Evolutionary conservation across 2,888 invertebrate genomes (phyloP).

Genomic region (Alsophila aescularia): DNA sequence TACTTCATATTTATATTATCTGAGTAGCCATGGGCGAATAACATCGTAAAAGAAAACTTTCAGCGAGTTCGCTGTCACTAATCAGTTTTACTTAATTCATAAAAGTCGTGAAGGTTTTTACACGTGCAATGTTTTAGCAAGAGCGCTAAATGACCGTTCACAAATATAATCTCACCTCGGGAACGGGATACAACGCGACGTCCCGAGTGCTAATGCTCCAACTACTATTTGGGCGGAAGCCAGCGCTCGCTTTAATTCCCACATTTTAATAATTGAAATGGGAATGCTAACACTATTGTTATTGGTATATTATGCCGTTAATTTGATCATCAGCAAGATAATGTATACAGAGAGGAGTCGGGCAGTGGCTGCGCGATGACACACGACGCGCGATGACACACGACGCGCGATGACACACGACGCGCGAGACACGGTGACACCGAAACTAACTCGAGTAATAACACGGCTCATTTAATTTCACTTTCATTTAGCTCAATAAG

Average conservation of each 20-base stretch:
- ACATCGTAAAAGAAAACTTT: not conserved
- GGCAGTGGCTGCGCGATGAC: slow-evolving; percentile 9
- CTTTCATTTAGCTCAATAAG: slow-evolving; percentile 11
- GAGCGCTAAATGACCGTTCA: not conserved
- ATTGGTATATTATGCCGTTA: slow-evolving; percentile 23
- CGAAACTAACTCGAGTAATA: slow-evolving; percentile 4
- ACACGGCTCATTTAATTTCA: slow-evolving; percentile 14
- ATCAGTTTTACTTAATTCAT: not conserved
- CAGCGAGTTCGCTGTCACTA: not conserved
- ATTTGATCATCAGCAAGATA: not conserved
- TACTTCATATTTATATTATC: too few relatives aligned
- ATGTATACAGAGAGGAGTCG: not conserved
- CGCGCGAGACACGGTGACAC: slow-evolving; percentile 3
- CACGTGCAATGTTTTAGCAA: not conserved
- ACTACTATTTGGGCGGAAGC: slow-evolving; percentile 12
- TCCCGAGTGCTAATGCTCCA: slow-evolving; percentile 5
- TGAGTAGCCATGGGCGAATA: too few relatives aligned
- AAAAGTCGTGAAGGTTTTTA: not conserved
- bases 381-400: slow-evolving; percentile 1
- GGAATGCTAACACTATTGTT: slow-evolving; percentile 14
- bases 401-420: not conserved
- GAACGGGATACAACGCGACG: not conserved
- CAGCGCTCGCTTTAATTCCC: slow-evolving; percentile 15
- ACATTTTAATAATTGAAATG: slow-evolving; percentile 29
- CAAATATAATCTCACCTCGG: slow-evolving; percentile 1